Base-by-base conservation (phyloP, 2,888 invertebrate genomes). In the Noctua pronuba region DNA sequence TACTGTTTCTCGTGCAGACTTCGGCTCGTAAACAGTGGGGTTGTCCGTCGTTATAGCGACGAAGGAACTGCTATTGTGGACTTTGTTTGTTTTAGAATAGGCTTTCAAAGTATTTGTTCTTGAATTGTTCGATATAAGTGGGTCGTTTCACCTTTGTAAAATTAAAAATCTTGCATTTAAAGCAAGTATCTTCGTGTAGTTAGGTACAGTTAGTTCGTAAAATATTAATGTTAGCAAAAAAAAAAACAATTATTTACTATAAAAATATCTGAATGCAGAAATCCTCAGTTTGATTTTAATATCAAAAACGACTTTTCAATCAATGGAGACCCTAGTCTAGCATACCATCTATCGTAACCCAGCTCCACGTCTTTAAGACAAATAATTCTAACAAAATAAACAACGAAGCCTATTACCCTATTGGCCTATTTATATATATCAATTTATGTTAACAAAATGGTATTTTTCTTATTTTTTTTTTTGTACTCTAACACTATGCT, bases 1-100 rank as follows among this genome's bases (percentile, higher is more conserved):
- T 96, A 96, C 96, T 96, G 95, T 92, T 94, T 94, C 95, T 94
- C 95, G 96, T 95, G 96, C 94, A 94, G 94, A 95, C 93, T 95
- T 95, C 92, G 95, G 94, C 93, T 94, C 95, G 95, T 96, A 96
- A 96, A 96, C 96, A 95, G 96, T 95, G 95, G 96, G 96, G 96
- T 93, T 95, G 95, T 94, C 92, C 94, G 96, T 96, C 94, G 96
- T 96, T 96, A 96, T 96, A 95, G 96, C 95, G 96, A 96, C 96
- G 94, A 95, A 96, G 96, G 95, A 96, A 96, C 95, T 94, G 96
- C 94, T 95, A 93, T 94, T 92, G 92, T 90, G 92, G 79, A 82
- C 90, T 92, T 87, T 87, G 90, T 93, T 90, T 91, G 86, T 87
- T 86, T 89, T 93, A 96, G 96, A 96, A 93, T 92, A 94, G 95